A percentile compares a stretch with the other conserved stretches of the same genome.
Evolutionary conservation across 2,113 vertebrate genomes (phyloP).

Genomic region (rat (Rattus norvegicus)): GRCr8 NC_086020.1:23925501-23926000

Average conservation of each 20-base stretch:
- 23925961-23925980: neutral
- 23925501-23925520: constrained; percentile 13
- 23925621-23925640: neutral
- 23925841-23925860: neutral
- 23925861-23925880: neutral
- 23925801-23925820: neutral
- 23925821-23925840: neutral
- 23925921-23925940: constrained; percentile 3
- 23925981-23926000: neutral
- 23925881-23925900: constrained; percentile 17
- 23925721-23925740: neutral
- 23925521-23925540: neutral
- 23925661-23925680: neutral
- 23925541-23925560: neutral
- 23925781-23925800: neutral
- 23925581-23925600: neutral
- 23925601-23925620: constrained; percentile 23
- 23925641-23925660: neutral
- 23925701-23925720: neutral
- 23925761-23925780: neutral
- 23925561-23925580: constrained; percentile 7
- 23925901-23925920: constrained; percentile 39
- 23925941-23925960: constrained; percentile 13
- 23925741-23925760: neutral
- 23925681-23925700: neutral